Evolutionary conservation across 1,140 invertebrate genomes (phyloP), one percentile per base, ranked within the genome.

Genomic region (Mycetomoellerius zeteki): DNA sequence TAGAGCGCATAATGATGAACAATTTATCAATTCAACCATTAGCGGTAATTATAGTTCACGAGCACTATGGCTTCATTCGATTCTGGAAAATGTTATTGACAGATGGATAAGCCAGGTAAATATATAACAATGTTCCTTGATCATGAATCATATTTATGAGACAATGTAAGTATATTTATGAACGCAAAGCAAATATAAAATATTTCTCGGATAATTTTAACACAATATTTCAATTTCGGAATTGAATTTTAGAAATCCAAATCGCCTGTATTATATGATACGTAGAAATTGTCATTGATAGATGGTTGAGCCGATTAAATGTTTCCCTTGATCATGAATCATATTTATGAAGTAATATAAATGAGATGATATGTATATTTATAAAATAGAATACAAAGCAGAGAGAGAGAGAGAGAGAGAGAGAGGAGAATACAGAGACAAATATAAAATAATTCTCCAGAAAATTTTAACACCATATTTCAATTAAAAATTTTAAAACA

Each of bases 1-100:
- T 65, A 16, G 47, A n/a, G 10, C 33, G 80, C 19, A 12, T 43
- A 33, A 14, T 58, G 52, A 60, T 47, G 54, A 37, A 82, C 16
- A 82, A 82, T 84, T 84, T 84, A 75, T 75, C 80, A 75, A 75
- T 84, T 75, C 37, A 60, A 60, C 24, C 56, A 60, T 73, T 75
- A 75, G 19, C 24, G 47, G 14, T 84, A 62, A 50, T 84, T 75
- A 75, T 27, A 60, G 37, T 75, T 73, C 24, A 21, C 24, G 2
- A n/a, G 19, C 30, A 19, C 10, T 16, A n/a, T 21, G 52, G 21
- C 56, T 24, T 71, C 21, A 47, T 72, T 33, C 27, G 33, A 54
- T 81, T 71, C 43, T 47, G 54, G 14, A 60, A 60, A 73, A 73
- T 47, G 19, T 84, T 84, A 75, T 47, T 64, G 24, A 64, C 37